Evolutionary conservation across 2,888 invertebrate genomes (phyloP).

Genomic region (Trachelus iudaicus): DNA sequence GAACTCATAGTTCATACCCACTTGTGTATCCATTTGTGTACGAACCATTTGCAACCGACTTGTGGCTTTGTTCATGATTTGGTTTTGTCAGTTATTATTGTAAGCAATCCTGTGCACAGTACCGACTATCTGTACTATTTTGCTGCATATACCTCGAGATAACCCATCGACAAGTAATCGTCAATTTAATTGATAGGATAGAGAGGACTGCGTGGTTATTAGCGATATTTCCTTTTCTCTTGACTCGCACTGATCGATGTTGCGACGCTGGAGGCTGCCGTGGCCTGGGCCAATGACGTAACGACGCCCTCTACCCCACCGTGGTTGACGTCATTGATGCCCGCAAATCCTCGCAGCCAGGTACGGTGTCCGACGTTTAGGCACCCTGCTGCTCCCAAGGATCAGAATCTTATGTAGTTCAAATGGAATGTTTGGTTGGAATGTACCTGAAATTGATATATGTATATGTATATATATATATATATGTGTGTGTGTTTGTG

Average conservation of each 20-base stretch:
- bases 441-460: too few species aligned
- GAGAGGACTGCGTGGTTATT: constrained; percentile 25
- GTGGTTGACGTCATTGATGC: constrained; percentile 59
- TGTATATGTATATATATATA: too few species aligned
- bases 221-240: constrained; percentile 31
- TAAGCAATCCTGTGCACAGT: neutral
- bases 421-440: neutral
- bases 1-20: too few species aligned
- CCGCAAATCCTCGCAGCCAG: constrained; percentile 56
- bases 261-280: constrained; percentile 44
- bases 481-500: too few species aligned
- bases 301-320: constrained; percentile 49
- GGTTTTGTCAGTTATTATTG: neutral
- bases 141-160: neutral
- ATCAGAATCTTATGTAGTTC: neutral
- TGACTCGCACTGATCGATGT: constrained; percentile 49
- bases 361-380: constrained; percentile 32
- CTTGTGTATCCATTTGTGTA: too few species aligned
- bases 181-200: constrained; percentile 31
- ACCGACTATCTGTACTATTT: neutral
- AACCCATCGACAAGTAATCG: constrained; percentile 18
- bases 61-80: neutral
- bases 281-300: constrained; percentile 49
- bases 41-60: neutral
- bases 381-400: neutral